A percentile compares a stretch with the other conserved stretches of the same genome.
phyloP scores from a whole-genome alignment of 64 coral and sea anemone genomes.

The Montipora capricornis region DNA sequence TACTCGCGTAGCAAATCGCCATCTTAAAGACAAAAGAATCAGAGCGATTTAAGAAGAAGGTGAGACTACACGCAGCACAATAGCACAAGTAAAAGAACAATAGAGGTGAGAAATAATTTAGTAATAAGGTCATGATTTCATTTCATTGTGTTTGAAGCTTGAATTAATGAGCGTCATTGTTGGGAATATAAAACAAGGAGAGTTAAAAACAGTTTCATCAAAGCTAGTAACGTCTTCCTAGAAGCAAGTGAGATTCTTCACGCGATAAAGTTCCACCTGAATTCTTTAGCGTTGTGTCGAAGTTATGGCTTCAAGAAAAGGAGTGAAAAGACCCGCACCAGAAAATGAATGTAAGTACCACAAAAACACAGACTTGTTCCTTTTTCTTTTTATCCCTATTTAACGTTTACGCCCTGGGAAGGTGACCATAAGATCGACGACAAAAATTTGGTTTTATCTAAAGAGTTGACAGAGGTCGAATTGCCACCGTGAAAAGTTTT shows the following conservation, averaged over 20 bases:
- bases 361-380: neutral
- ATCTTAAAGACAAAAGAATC: neutral
- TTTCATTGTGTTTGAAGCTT: neutral
- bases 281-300: no score
- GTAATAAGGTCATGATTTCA: conserved; percentile 21
- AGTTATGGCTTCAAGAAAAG: neutral
- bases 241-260: neutral
- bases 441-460: no score
- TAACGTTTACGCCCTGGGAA: no score
- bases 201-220: neutral
- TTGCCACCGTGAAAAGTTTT: no score
- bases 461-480: no score
- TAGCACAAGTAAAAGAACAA: neutral
- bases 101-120: conserved; percentile 33
- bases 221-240: neutral
- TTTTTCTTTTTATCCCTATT: no score
- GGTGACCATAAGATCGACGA: no score
- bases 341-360: conserved; percentile 16
- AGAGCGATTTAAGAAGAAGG: neutral
- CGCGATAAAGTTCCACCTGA: neutral
- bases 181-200: neutral
- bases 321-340: neutral
- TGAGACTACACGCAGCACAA: neutral
- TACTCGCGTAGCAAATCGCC: neutral
- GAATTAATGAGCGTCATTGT: no score